Percentiles rank a stretch among this genome's conserved stretches.
Conservation (phyloP, 1,140 invertebrate genomes). For the Drosophila busckii region DNA sequence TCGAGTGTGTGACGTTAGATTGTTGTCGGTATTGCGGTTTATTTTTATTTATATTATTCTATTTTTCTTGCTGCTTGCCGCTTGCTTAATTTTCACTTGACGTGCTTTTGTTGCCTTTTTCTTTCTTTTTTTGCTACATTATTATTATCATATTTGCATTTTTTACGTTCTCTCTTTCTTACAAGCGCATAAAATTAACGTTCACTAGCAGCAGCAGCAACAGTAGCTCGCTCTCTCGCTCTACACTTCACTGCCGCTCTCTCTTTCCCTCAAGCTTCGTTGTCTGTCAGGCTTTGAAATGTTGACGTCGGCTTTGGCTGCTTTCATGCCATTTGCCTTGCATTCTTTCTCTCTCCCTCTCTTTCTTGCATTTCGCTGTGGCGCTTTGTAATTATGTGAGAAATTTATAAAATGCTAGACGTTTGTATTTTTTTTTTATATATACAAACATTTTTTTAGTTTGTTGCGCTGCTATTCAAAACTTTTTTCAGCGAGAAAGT, state of each 20-base stretch:
- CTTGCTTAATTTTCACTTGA: slow-evolving; percentile 73
- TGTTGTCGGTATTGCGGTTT: slow-evolving; percentile 17
- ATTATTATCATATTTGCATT: slow-evolving; percentile 75
- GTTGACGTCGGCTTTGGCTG: slow-evolving; percentile 31
- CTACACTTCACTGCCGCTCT: background rate
- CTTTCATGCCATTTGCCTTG: slow-evolving; percentile 36
- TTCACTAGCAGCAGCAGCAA: slow-evolving; percentile 12
- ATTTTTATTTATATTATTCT: slow-evolving; percentile 4
- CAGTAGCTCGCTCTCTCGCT: background rate
- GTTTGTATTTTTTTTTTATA: slow-evolving; percentile 24
- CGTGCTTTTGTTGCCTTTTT: slow-evolving; percentile 56
- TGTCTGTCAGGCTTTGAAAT: slow-evolving; percentile 33
- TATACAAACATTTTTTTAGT: background rate
- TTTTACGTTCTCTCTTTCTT: slow-evolving; percentile 11
- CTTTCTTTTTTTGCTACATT: slow-evolving; percentile 52
- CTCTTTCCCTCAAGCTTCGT: slow-evolving; percentile 15
- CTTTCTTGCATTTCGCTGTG: slow-evolving; percentile 5
- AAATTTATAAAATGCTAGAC: slow-evolving; percentile 72
- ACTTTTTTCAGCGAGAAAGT: slow-evolving; percentile 58
- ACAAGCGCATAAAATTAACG: slow-evolving; percentile 35
- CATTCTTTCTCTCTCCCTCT: background rate
- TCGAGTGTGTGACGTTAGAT: slow-evolving; percentile 37
- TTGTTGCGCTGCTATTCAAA: slow-evolving; percentile 7
- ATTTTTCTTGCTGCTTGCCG: slow-evolving; percentile 27
- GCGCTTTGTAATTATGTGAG: slow-evolving; percentile 72